phyloP scores from a whole-genome alignment of 2,888 invertebrate genomes.

The Cephus runcator region DNA sequence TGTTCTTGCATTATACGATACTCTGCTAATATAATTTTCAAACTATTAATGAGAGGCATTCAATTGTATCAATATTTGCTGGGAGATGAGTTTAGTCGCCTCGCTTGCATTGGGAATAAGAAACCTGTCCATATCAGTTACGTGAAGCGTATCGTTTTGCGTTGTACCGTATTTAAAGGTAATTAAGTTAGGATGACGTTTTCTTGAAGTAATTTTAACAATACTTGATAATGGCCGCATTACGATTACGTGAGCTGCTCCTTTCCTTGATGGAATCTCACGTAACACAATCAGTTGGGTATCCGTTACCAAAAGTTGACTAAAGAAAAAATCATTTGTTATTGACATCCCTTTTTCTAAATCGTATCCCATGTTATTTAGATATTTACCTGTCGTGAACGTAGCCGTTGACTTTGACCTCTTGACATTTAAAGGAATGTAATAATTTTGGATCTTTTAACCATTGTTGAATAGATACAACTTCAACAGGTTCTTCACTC shows the following conservation, averaged over 20 bases:
- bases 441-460: constrained; percentile 85
- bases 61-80: constrained; percentile 81
- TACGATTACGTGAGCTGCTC: constrained; percentile 86
- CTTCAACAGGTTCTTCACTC: constrained; percentile 78
- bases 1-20: no score
- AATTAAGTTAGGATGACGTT: constrained; percentile 93
- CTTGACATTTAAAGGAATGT: constrained; percentile 90
- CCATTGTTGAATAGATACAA: constrained; percentile 84
- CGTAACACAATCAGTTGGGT: constrained; percentile 88
- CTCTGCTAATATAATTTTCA: neutral
- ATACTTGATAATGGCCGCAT: constrained; percentile 90
- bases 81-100: constrained; percentile 89
- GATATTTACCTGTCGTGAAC: constrained; percentile 77
- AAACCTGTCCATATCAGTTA: constrained; percentile 92
- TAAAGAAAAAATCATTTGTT: constrained; percentile 59
- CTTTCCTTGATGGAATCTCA: constrained; percentile 79
- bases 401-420: constrained; percentile 89
- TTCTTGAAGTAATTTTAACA: constrained; percentile 97
- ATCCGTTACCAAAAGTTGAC: constrained; percentile 86
- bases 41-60: constrained; percentile 39
- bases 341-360: neutral
- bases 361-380: neutral
- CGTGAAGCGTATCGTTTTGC: constrained; percentile 81
- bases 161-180: constrained; percentile 96
- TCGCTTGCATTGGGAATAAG: constrained; percentile 91